Percentiles rank a stretch among this genome's conserved stretches.
Conservation (phyloP, 2,888 invertebrate species). For the Andrena trimmerana region DNA sequence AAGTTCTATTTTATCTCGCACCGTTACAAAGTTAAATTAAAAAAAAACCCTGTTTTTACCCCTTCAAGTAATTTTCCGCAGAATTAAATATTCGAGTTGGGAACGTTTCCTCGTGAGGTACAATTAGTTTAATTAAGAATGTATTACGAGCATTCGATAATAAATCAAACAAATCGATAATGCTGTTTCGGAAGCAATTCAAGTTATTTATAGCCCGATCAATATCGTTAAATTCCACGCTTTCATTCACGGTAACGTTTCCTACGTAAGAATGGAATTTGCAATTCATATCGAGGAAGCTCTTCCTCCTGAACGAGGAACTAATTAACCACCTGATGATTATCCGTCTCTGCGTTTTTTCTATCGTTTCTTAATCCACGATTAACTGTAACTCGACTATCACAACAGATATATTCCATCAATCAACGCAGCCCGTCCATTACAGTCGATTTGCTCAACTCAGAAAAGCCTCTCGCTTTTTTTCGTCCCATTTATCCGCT, state of each 20-base stretch:
- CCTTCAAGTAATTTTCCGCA: too few relatives aligned
- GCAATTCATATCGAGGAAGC: constrained; percentile 5
- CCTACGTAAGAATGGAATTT: constrained; percentile 1
- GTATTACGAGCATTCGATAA: background rate
- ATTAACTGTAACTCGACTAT: constrained; percentile 9
- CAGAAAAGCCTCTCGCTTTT: background rate
- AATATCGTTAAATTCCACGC: constrained; percentile 15
- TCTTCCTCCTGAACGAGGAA: constrained; percentile 18
- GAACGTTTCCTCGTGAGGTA: too few relatives aligned
- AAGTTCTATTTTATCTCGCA: too few relatives aligned
- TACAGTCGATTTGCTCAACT: background rate
- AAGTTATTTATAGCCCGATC: background rate
- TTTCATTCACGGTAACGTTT: constrained; percentile 16
- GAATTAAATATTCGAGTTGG: too few relatives aligned
- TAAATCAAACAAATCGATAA: background rate
- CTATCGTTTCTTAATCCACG: background rate
- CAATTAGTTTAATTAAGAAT: background rate
- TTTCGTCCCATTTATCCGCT: background rate
- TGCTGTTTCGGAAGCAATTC: constrained; percentile 11
- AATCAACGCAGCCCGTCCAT: background rate
- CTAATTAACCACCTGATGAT: constrained; percentile 20
- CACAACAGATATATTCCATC: background rate
- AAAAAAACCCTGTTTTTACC: too few relatives aligned
- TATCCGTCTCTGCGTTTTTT: background rate
- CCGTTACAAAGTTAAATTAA: too few relatives aligned